Base-by-base conservation (phyloP, 2,113 vertebrate species). In the Perca fluviatilis region DNA sequence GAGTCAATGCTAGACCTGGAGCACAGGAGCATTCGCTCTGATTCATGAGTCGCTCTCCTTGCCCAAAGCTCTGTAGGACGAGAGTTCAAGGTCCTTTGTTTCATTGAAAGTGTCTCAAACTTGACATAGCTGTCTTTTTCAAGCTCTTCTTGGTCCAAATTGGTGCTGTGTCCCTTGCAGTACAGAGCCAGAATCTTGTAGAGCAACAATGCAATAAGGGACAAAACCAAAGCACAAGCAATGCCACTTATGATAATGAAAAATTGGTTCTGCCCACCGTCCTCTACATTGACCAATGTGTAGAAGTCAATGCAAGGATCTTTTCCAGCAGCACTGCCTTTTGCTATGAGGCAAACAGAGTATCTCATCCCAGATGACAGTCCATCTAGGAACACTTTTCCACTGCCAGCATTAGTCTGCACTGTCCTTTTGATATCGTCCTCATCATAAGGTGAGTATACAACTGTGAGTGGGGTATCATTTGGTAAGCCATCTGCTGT, bases 91-190 rank as follows among this genome's bases (percentile, higher is more conserved):
- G 95, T 87, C 81, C 96, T 96, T 85, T 97, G 96, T 70, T 96
- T 96, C 88, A 98, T 95, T 0, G 97, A 96, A 0, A 98, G 91
- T 0, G 97, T 98, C 94, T 99, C 98, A 93, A 99, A 99, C 63
- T 97, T 97, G 71, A 99, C 96, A 2, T 99, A 99, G 2, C 96
- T 98, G 78, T 99, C 98, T 82, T 96, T 97, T 60, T 94, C 95
- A 61, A 98, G 95, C 36, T 99, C 98, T 4, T 98, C 96, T 19
- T 95, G 95, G 56, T 97, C 95, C 70, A 89, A 84, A 79, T 84
- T 43, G 46, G 84, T 33, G 93, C 91, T 4, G 82, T 71, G 56
- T 58, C 81, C 86, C 12, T 95, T 95, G 83, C 95, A 94, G 7
- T 90, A 97, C 57, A 98, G 95, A 61, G 89, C 96, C 4, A 97